Conservation (phyloP, 2,113 vertebrate species). For the Dipodomys stephensi region DNA sequence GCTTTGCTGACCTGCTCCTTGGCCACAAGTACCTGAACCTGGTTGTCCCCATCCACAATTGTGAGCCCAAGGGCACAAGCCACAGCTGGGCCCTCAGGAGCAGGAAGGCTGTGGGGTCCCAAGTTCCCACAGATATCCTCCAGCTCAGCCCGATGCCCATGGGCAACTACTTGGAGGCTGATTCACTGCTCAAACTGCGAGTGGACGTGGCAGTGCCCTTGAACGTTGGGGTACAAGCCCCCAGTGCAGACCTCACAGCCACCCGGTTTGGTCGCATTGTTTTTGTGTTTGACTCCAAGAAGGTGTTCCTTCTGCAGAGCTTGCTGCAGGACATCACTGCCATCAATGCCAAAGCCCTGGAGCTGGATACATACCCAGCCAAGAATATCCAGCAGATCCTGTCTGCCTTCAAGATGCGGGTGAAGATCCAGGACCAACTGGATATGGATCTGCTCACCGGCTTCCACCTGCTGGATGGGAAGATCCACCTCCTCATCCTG, state of each 20-base stretch:
- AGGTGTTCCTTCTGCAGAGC: slow-evolving; percentile 73
- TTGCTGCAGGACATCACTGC: slow-evolving; percentile 86
- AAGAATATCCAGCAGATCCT: slow-evolving; percentile 76
- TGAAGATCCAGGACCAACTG: slow-evolving; percentile 72
- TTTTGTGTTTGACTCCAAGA: slow-evolving; percentile 85
- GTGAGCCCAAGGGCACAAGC: slow-evolving; percentile 60
- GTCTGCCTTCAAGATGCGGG: slow-evolving; percentile 79
- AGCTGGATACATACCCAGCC: slow-evolving; percentile 74
- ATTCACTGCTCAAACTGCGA: slow-evolving; percentile 89
- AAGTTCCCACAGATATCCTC: not conserved
- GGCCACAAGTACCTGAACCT: slow-evolving; percentile 86
- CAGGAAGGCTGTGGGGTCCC: not conserved
- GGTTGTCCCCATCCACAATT: slow-evolving; percentile 84
- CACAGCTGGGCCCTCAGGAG: not conserved
- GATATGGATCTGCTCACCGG: slow-evolving; percentile 90
- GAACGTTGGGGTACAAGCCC: fast-evolving
- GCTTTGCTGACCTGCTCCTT: slow-evolving; percentile 87
- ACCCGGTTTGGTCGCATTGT: slow-evolving; percentile 87
- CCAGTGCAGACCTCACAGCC: not conserved
- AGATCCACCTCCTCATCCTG: slow-evolving; percentile 89
- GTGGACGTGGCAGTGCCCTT: slow-evolving; percentile 87
- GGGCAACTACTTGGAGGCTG: slow-evolving; percentile 87
- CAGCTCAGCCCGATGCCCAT: slow-evolving; percentile 69
- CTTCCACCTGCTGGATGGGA: slow-evolving; percentile 90
- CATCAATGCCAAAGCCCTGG: slow-evolving; percentile 87